phyloP scores from a whole-genome alignment of 1,140 invertebrate genomes.

The Oscheius sp. region DNA sequence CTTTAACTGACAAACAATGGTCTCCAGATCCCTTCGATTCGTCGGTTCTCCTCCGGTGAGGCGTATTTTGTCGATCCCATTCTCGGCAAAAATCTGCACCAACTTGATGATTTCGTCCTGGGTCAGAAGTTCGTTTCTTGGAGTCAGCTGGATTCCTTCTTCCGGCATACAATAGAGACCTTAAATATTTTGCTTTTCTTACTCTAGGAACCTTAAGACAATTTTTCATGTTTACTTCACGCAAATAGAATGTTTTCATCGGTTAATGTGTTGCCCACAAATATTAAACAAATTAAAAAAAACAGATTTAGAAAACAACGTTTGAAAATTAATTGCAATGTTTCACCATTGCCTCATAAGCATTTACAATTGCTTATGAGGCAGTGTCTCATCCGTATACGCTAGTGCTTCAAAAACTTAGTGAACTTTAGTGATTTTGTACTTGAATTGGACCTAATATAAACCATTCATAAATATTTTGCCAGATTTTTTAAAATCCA shows the following conservation, averaged over 20 bases:
- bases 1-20: too few species aligned
- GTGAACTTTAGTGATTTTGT: too few species aligned
- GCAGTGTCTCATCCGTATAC: too few species aligned
- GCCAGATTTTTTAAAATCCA: too few species aligned
- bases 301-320: too few species aligned
- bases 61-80: conserved; percentile 87
- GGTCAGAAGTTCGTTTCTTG: conserved; percentile 71
- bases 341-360: not conserved
- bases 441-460: too few species aligned
- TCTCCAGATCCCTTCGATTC: conserved; percentile 79
- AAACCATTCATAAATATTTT: too few species aligned
- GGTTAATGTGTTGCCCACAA: too few species aligned
- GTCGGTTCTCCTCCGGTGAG: conserved; percentile 95
- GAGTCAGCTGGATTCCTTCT: conserved; percentile 78
- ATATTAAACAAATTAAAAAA: too few species aligned
- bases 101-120: conserved; percentile 79
- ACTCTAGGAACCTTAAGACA: not conserved
- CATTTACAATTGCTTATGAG: too few species aligned
- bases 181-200: conserved; percentile 60
- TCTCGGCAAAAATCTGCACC: conserved; percentile 77
- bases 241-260: too few species aligned
- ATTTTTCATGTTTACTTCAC: conserved; percentile 10
- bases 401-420: too few species aligned
- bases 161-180: conserved; percentile 93
- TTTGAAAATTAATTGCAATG: not conserved